phyloP scores from a whole-genome alignment of 2,113 vertebrate species.

The Xenotilapia longispinis region DNA sequence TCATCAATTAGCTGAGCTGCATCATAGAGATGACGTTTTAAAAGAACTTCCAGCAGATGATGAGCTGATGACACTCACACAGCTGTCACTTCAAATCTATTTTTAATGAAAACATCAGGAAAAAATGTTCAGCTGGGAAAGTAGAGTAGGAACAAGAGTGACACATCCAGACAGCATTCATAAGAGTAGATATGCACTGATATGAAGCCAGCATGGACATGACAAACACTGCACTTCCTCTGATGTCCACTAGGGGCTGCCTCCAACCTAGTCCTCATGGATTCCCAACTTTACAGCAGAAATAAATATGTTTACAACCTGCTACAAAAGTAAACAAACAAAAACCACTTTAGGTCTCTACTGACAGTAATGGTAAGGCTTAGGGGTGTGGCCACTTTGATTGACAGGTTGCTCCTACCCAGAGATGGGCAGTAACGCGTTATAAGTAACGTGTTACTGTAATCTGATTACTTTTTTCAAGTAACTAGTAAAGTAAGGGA shows the following conservation, averaged over 20 bases:
- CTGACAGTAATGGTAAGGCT: not conserved
- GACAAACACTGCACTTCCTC: not conserved
- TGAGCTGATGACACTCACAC: not conserved
- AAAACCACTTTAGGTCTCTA: not conserved
- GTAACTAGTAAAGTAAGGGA: too few species aligned
- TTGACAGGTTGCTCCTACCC: not conserved
- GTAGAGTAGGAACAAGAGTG: not conserved
- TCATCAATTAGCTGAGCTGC: not conserved
- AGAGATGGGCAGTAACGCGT: too few species aligned
- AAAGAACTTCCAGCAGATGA: not conserved
- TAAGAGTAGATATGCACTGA: not conserved
- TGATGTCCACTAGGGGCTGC: not conserved
- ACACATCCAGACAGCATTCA: not conserved
- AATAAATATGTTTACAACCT: not conserved
- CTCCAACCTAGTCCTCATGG: accelerated
- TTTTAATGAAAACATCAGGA: not conserved
- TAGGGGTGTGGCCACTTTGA: not conserved
- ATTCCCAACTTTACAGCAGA: accelerated
- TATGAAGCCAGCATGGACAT: accelerated
- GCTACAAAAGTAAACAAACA: accelerated
- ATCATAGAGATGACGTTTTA: not conserved
- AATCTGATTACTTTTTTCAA: too few species aligned
- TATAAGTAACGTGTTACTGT: too few species aligned
- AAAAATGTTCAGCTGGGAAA: not conserved
- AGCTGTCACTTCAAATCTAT: not conserved